Evolutionary conservation across 1,140 invertebrate species (phyloP), one percentile per base, ranked within the genome.

Genomic region (Caerostris extrusa): DNA sequence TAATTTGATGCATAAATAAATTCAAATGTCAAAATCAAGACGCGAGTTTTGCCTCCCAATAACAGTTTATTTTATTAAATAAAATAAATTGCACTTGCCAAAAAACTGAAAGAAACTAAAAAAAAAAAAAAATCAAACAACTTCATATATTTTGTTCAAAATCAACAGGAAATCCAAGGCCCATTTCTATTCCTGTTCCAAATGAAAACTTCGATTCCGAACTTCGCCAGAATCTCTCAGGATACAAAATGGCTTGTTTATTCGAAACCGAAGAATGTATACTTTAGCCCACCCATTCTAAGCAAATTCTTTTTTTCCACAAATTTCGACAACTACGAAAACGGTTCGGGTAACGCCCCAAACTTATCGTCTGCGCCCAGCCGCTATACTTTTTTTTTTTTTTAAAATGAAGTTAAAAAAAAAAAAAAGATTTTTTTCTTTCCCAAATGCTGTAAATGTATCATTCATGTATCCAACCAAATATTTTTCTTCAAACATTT

Each of bases 391-490:
- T 67, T 50, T 64, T 64, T 88, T 67, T 67, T 12, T 58, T 19
- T n/a, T 17, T n/a, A 85, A 56, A 83, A 56, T 56, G 57, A 82
- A 86, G 17, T 86, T 86, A 7, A 56, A 55, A 69, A 19, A 64
- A 60, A 88, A 50, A 69, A 0, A 69, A 69, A 56, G 3, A 8
- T 6, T 34, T 3, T 8, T 77, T 14, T 14, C 10, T 50, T 77
- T 77, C 10, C 50, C 7, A 77, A 50, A 12, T 53, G 61, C 14
- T 50, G 83, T 57, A 87, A 71, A 93, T 87, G 91, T 93, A 93
- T 93, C 91, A 93, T 87, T 93, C 91, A 93, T 93, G 91, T 93
- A 58, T 17, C 19, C 82, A 64, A 53, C 61, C 91, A 87, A 87
- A 93, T 60, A 93, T 93, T 87, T 60, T 58, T 85, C 82, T 71